Percentiles rank a stretch among this genome's conserved stretches.
These are phyloP conservation scores for Trissonchulus sp. DNA, from an alignment of 2,888 invertebrate species.

Conservation along the genomic window DNA sequence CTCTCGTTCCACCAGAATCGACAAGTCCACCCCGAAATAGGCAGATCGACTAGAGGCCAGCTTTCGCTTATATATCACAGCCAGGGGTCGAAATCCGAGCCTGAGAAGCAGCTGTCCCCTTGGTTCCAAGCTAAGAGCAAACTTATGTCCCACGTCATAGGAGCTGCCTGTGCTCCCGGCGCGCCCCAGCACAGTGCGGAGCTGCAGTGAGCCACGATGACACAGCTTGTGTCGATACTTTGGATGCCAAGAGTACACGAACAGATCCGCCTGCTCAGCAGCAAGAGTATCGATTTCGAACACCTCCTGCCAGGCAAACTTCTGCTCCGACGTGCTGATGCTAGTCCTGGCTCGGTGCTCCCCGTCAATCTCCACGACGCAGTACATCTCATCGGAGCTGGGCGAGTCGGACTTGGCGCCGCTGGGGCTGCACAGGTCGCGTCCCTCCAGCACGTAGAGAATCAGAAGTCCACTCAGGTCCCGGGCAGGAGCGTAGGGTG, in stretches of 20 bases:
- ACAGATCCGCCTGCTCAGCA: slow-evolving; percentile 84
- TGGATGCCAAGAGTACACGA: slow-evolving; percentile 99
- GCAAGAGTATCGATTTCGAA: slow-evolving; percentile 93
- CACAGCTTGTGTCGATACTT: slow-evolving; percentile 67
- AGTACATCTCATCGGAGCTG: slow-evolving; percentile 70
- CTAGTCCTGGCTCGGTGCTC: slow-evolving; percentile 90
- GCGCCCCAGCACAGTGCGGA: slow-evolving; percentile 47
- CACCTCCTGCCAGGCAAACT: slow-evolving; percentile 98
- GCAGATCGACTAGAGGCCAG: slow-evolving; percentile 54
- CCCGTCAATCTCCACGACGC: slow-evolving; percentile 91
- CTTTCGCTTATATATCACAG: slow-evolving; percentile 66
- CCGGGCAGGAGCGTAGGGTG: not conserved
- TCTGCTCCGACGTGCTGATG: slow-evolving; percentile 86
- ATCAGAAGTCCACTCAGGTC: slow-evolving; percentile 47
- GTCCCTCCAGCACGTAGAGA: slow-evolving; percentile 56
- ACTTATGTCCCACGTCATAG: slow-evolving; percentile 16
- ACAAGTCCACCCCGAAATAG: slow-evolving; percentile 60
- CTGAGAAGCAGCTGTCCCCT: slow-evolving; percentile 48
- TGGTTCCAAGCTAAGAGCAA: slow-evolving; percentile 47
- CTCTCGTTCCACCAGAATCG: slow-evolving; percentile 63
- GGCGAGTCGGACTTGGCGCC: slow-evolving; percentile 46
- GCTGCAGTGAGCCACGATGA: slow-evolving; percentile 47
- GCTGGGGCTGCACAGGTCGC: slow-evolving; percentile 53
- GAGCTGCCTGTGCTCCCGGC: slow-evolving; percentile 29
- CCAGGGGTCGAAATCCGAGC: slow-evolving; percentile 46